Evolutionary conservation across 2,888 invertebrate genomes (phyloP).

Genomic region (Diaperis boleti): DNA sequence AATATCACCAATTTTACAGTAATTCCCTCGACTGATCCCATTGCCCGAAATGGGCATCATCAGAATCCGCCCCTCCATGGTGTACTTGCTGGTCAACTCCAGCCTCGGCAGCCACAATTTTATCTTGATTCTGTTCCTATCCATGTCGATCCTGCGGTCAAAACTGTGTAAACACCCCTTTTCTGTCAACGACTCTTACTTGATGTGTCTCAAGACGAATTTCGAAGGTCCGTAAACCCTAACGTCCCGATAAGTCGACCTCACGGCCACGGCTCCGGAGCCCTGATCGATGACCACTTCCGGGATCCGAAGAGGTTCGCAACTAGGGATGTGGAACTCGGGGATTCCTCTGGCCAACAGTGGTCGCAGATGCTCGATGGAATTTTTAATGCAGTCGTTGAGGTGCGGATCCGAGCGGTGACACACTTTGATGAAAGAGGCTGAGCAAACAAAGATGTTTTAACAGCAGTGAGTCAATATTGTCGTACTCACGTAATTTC

Average conservation of each 20-base stretch:
- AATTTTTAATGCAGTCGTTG: constrained; percentile 73
- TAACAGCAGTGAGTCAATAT: neutral
- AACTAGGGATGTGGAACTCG: constrained; percentile 73
- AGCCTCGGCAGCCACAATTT: constrained; percentile 76
- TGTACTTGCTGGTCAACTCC: constrained; percentile 75
- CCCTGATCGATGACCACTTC: constrained; percentile 74
- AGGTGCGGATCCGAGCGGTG: constrained; percentile 74
- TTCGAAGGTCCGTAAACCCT: constrained; percentile 73
- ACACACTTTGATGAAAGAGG: constrained; percentile 76
- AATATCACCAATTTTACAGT: constrained; percentile 69
- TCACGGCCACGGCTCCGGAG: constrained; percentile 72
- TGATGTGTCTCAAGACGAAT: constrained; percentile 71
- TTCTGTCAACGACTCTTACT: no score
- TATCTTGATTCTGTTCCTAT: constrained; percentile 71
- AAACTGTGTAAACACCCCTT: no score
- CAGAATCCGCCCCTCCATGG: constrained; percentile 76
- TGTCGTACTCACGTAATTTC: constrained; percentile 31
- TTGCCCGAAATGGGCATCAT: constrained; percentile 81
- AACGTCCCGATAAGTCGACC: constrained; percentile 72
- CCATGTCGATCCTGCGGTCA: constrained; percentile 68
- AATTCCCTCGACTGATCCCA: constrained; percentile 76
- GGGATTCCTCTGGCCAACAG: constrained; percentile 73
- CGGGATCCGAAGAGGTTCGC: constrained; percentile 74
- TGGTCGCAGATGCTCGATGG: constrained; percentile 73
- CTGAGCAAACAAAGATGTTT: constrained; percentile 64